Percentiles rank a stretch among this genome's conserved stretches.
Evolutionary conservation across 2,888 invertebrate species (phyloP).

Genomic region (Allygus modestus): DNA sequence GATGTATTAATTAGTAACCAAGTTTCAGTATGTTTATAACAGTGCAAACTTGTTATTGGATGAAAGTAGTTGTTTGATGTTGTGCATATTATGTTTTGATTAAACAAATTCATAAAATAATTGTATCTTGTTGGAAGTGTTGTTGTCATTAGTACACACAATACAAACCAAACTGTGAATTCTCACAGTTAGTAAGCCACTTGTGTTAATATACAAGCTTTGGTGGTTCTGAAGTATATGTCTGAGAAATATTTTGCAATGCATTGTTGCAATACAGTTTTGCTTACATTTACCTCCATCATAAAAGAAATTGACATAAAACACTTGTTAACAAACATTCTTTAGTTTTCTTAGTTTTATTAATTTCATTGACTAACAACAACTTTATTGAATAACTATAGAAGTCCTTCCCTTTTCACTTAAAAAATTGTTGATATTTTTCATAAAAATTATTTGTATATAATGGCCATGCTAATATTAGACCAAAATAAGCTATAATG

Average conservation of each 20-base stretch:
- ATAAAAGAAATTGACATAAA: too few species aligned
- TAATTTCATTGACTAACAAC: too few species aligned
- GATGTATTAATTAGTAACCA: not conserved
- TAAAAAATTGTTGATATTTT: too few species aligned
- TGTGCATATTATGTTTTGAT: not conserved
- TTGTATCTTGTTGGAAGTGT: not conserved
- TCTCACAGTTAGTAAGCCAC: not conserved
- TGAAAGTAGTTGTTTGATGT: conserved; percentile 27
- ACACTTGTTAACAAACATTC: too few species aligned
- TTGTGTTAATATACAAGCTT: not conserved
- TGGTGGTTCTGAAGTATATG: not conserved
- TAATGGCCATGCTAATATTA: too few species aligned
- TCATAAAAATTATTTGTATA: too few species aligned
- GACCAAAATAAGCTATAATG: too few species aligned
- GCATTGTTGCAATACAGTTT: not conserved
- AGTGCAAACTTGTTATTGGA: not conserved
- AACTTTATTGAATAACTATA: too few species aligned
- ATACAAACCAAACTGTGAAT: not conserved
- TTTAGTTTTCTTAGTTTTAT: too few species aligned
- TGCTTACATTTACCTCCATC: not conserved
- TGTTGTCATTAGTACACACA: conserved; percentile 3
- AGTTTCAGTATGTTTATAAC: not conserved
- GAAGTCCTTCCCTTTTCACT: too few species aligned
- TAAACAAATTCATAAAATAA: conserved; percentile 10
- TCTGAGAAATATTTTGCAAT: not conserved